phyloP scores from a whole-genome alignment of 2,797 vertebrate genomes.

The Pteropus rufus region DNA sequence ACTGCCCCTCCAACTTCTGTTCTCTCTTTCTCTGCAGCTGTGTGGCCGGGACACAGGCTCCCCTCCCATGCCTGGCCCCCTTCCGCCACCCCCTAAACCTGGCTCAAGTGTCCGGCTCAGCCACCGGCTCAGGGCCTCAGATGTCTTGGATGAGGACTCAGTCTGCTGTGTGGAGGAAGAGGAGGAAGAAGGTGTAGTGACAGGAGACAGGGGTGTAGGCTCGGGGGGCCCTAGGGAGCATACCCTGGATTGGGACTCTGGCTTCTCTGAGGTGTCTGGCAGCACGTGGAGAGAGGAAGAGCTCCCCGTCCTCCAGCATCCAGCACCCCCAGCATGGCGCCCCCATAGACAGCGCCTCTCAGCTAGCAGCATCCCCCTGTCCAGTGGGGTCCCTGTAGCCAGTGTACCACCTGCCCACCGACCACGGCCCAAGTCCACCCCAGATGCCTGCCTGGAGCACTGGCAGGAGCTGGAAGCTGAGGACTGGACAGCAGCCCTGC shows the following conservation, averaged over 20 bases:
- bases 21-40: slow-evolving; percentile 81
- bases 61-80: slow-evolving; percentile 74
- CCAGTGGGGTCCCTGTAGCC: slow-evolving; percentile 80
- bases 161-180: slow-evolving; percentile 91
- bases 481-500: slow-evolving; percentile 94
- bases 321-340: slow-evolving; percentile 73
- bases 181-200: slow-evolving; percentile 38
- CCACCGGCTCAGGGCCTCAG: slow-evolving; percentile 82
- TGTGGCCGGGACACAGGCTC: slow-evolving; percentile 86
- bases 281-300: slow-evolving; percentile 93
- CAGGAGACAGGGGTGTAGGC: slow-evolving; percentile 70
- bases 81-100: slow-evolving; percentile 69
- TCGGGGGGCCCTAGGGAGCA: slow-evolving; percentile 88
- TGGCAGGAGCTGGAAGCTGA: slow-evolving; percentile 91
- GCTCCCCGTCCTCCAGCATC: slow-evolving; percentile 65
- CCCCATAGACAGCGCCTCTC: slow-evolving; percentile 88
- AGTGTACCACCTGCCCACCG: slow-evolving; percentile 75
- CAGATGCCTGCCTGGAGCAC: slow-evolving; percentile 94
- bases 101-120: slow-evolving; percentile 79
- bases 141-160: slow-evolving; percentile 90
- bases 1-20: background rate
- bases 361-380: slow-evolving; percentile 85
- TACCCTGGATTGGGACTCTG: slow-evolving; percentile 95
- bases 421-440: slow-evolving; percentile 93
- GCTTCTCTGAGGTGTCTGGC: slow-evolving; percentile 92